Conservation (phyloP, 2,113 vertebrate species). For the Grantiella picta region DNA sequence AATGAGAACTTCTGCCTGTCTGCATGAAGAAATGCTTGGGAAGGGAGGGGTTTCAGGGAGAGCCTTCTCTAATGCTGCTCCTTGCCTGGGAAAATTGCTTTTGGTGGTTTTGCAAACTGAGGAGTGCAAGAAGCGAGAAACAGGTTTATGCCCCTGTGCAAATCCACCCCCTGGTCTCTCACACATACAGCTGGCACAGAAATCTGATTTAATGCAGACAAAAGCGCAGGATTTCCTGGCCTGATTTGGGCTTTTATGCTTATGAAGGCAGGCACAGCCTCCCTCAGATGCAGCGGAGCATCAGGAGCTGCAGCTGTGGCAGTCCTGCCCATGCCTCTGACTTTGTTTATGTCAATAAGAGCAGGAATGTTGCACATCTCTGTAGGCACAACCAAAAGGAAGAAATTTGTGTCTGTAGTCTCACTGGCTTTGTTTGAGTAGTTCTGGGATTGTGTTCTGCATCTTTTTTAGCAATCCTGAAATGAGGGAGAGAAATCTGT, state of each 20-base stretch:
- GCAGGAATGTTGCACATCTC: neutral
- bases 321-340: neutral
- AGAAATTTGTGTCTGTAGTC: neutral
- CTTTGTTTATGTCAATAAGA: neutral
- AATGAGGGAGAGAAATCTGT: neutral
- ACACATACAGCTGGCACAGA: neutral
- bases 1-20: neutral
- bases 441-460: neutral
- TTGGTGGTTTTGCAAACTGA: neutral
- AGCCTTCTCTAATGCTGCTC: neutral
- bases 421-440: neutral
- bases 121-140: rapidly evolving
- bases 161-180: neutral
- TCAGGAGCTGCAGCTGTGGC: neutral
- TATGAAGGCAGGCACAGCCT: neutral
- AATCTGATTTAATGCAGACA: neutral
- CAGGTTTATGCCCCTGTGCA: neutral
- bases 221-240: neutral
- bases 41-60: neutral
- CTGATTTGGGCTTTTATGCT: neutral
- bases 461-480: neutral
- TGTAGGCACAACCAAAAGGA: neutral
- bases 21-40: neutral
- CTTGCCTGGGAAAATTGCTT: neutral
- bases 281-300: rapidly evolving